Evolutionary conservation across 2,113 vertebrate species (phyloP).

Genomic region (Oryzias curvinotus): DNA sequence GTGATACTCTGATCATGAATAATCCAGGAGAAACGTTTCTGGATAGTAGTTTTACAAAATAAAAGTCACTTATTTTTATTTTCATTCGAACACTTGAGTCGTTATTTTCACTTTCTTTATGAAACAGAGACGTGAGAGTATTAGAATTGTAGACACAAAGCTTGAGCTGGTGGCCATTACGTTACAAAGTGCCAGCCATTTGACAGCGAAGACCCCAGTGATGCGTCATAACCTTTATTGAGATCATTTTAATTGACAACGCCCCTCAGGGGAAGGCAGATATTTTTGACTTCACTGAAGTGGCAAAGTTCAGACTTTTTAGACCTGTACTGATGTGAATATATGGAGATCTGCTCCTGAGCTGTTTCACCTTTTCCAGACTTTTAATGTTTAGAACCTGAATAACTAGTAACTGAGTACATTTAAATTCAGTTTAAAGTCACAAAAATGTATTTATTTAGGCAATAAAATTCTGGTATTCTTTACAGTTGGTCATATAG

Average conservation of each 20-base stretch:
- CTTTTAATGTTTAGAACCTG: conserved; percentile 18
- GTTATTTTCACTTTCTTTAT: too few species aligned
- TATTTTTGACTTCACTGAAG: conserved; percentile 52
- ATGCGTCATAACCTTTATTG: conserved; percentile 31
- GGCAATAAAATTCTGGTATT: too few species aligned
- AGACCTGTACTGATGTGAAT: conserved; percentile 22
- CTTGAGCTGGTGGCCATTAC: conserved; percentile 33
- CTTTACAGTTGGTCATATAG: too few species aligned
- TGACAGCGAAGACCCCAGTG: conserved; percentile 37
- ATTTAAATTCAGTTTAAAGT: too few species aligned
- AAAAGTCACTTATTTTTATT: too few species aligned
- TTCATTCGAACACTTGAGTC: too few species aligned
- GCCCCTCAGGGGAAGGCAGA: conserved; percentile 24
- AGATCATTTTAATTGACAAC: conserved; percentile 50
- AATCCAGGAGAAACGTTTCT: background rate
- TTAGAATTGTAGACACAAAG: conserved; percentile 61
- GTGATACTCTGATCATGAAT: background rate
- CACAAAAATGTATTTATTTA: too few species aligned
- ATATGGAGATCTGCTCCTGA: conserved; percentile 15
- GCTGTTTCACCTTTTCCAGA: conserved; percentile 9
- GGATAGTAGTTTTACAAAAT: too few species aligned
- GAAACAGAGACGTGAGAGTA: conserved; percentile 37
- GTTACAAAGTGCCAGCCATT: conserved; percentile 47
- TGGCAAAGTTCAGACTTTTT: conserved; percentile 40
- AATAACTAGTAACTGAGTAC: background rate